Base-by-base conservation (phyloP, 2,888 invertebrate genomes). In the Pollenia griseotomentosa region DNA sequence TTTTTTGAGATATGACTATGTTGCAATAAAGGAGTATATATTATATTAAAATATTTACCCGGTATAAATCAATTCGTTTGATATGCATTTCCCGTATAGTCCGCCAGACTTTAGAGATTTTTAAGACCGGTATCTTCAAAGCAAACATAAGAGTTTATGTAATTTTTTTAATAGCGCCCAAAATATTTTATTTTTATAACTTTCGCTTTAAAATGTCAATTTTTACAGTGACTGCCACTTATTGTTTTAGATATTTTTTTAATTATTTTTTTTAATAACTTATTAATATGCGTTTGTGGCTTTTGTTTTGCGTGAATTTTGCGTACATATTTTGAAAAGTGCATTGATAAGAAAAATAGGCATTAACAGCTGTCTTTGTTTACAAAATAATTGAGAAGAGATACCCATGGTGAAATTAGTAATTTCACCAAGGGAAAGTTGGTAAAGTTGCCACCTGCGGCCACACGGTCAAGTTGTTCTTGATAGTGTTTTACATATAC, bases 51-150 rank as follows among this genome's bases (percentile, higher is more conserved):
- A 33, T 2, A 10, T 7, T 83, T 87, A 90, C 90, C 89, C 88
- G 84, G 71, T 90, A 90, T 9, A 90, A 78, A 19, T 90, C 90
- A 2, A 87, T 48, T 0, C 90, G 89, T 44, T 89, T 90, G 7
- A 90, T 89, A 63, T 90, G 90, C 80, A 89, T 77, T 55, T 68
- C 74, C 14, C 89, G 84, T 10, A 68, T 46, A 46, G 61, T 74
- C 46, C 53, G 42, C 12, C 73, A 16, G 14, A 51, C 33, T n/a
- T 66, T 53, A 12, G 14, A 16, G 0, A 79, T 46, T 10, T n/a
- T 66, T 4, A 74, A 74, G 19, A 40, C 51, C 44, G 74, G 51
- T 23, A 86, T 51, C 46, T 80, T 88, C 1, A 83, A 11, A 44
- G 70, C 53, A 53, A 83, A 77, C 88, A 89, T 89, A 81, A 42